Percentiles rank a stretch among this genome's conserved stretches.
Evolutionary conservation across 2,113 vertebrate species (phyloP).

Genomic region (Zosterops borbonicus): DNA sequence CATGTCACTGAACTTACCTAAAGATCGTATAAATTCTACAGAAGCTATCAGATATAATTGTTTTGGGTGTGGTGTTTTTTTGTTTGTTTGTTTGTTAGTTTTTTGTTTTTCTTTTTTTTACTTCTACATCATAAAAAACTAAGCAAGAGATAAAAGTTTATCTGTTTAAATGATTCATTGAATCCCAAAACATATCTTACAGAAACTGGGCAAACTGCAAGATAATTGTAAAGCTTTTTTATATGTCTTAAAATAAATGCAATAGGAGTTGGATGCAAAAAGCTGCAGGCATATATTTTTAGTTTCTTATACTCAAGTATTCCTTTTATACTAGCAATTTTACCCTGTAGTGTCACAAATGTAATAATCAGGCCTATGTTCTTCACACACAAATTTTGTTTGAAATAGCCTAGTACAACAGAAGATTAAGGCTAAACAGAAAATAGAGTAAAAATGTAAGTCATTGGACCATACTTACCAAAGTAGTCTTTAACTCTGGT

Average conservation of each 20-base stretch:
- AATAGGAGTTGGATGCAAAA: background rate
- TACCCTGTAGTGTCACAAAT: background rate
- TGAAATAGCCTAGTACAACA: background rate
- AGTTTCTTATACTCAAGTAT: background rate
- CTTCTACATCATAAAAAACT: background rate
- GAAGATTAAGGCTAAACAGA: background rate
- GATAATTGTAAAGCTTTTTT: slow-evolving; percentile 4
- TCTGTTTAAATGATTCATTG: slow-evolving; percentile 22
- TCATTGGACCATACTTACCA: background rate
- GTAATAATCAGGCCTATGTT: background rate
- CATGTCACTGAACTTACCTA: background rate
- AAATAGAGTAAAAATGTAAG: background rate
- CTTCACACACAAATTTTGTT: background rate
- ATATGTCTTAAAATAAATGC: background rate
- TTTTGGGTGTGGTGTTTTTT: no score
- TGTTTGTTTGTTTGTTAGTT: background rate
- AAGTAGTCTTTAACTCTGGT: background rate
- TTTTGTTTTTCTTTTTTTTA: no score
- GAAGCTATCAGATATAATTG: slow-evolving; percentile 6
- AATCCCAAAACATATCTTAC: slow-evolving; percentile 11
- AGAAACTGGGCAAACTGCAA: background rate
- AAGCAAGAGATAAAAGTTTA: slow-evolving; percentile 25
- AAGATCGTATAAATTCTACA: background rate
- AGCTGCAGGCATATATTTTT: background rate
- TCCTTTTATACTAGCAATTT: background rate